Percentiles rank a stretch among this genome's conserved stretches.
Conservation (phyloP, 30 jellyfish, hydroid and myxozoan genomes). For the Cassiopea andromeda region DNA sequence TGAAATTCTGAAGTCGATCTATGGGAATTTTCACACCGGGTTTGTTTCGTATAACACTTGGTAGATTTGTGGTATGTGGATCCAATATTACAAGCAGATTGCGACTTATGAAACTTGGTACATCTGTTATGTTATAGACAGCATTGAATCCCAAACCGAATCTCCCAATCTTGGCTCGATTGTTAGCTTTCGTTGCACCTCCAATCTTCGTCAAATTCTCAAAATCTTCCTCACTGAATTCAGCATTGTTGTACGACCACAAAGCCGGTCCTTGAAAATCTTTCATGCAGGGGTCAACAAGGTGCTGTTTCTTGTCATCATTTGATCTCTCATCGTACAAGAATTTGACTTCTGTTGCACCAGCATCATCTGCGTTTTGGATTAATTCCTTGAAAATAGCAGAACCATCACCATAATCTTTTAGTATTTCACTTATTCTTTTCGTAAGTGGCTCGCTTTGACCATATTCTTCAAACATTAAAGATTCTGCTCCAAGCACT, state of each 20-base stretch:
- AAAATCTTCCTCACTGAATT: slow-evolving; percentile 70
- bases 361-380: slow-evolving; percentile 96
- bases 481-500: slow-evolving; percentile 47
- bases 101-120: slow-evolving; percentile 79
- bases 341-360: slow-evolving; percentile 69
- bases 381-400: slow-evolving; percentile 81
- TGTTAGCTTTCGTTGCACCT: slow-evolving; percentile 85
- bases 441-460: slow-evolving; percentile 82
- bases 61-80: slow-evolving; percentile 80
- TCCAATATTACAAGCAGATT: slow-evolving; percentile 72
- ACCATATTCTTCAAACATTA: slow-evolving; percentile 75
- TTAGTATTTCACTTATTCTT: slow-evolving; percentile 62
- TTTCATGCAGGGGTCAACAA: slow-evolving; percentile 64
- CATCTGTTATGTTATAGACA: slow-evolving; percentile 86
- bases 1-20: slow-evolving; percentile 11
- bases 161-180: slow-evolving; percentile 72
- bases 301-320: slow-evolving; percentile 2
- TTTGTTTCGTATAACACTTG: slow-evolving; percentile 55
- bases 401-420: slow-evolving; percentile 82
- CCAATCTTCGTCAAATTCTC: slow-evolving; percentile 67
- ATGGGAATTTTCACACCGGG: slow-evolving; percentile 78
- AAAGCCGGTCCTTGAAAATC: slow-evolving; percentile 94
- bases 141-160: slow-evolving; percentile 92
- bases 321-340: slow-evolving; percentile 78
- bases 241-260: slow-evolving; percentile 76